A percentile compares a stretch with the other conserved stretches of the same genome.
These are phyloP conservation scores for Branchellion lobata DNA, from an alignment of 2,888 invertebrate genomes.

Conservation along the genomic window DNA sequence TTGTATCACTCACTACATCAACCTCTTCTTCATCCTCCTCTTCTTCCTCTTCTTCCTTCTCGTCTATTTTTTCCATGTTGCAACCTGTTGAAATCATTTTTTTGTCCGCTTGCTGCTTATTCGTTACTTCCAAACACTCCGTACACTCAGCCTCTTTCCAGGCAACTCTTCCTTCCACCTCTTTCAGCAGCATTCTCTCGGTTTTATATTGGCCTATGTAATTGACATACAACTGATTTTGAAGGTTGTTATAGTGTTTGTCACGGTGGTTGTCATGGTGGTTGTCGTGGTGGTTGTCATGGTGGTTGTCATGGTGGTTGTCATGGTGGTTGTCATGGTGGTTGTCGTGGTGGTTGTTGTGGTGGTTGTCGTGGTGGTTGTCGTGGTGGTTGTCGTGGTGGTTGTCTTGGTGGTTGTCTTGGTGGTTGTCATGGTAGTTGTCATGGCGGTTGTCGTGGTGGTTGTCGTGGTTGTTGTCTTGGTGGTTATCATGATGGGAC, in stretches of 20 bases:
- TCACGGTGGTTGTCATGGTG: no score
- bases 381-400: background rate
- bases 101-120: background rate
- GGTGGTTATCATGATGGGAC: background rate
- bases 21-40: slow-evolving; percentile 42
- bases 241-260: no score
- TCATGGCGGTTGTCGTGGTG: background rate
- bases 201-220: no score
- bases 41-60: slow-evolving; percentile 12
- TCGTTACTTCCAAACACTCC: background rate
- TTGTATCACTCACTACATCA: slow-evolving; percentile 44
- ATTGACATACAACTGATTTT: no score
- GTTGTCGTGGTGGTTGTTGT: background rate
- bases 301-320: no score
- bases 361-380: background rate
- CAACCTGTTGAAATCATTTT: no score
- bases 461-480: background rate
- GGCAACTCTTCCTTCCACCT: background rate
- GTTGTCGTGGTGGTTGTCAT: no score
- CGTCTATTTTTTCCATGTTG: slow-evolving; percentile 41
- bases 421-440: background rate
- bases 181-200: no score
- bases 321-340: no score
- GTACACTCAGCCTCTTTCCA: background rate
- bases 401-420: background rate